Evolutionary conservation across 2,888 invertebrate species (phyloP).

Genomic region (Melieria omissa): DNA sequence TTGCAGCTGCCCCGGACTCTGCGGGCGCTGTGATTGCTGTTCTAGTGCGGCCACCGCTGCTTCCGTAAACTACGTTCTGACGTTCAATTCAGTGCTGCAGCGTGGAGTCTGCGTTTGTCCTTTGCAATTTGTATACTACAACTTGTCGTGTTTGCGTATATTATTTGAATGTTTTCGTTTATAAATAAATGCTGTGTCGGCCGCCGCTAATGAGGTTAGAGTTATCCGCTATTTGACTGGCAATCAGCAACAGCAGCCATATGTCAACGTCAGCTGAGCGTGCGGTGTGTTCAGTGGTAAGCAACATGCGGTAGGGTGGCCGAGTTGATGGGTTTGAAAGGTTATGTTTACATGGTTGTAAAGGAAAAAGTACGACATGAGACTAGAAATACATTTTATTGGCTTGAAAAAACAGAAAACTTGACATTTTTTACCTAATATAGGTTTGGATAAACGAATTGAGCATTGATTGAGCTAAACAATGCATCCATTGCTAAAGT

Average conservation of each 20-base stretch:
- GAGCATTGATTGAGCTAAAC: too few relatives aligned
- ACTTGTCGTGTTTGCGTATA: not conserved
- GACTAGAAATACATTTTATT: too few relatives aligned
- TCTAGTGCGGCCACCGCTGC: not conserved
- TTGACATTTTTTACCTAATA: too few relatives aligned
- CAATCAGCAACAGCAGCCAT: not conserved
- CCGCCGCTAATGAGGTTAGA: constrained; percentile 8
- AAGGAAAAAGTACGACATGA: too few relatives aligned
- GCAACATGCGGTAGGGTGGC: too few relatives aligned
- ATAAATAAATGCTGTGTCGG: constrained; percentile 17
- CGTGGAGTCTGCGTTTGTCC: too few relatives aligned
- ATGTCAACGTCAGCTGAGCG: not conserved
- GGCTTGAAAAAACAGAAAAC: too few relatives aligned
- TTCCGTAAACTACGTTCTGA: too few relatives aligned
- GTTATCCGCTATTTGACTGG: not conserved
- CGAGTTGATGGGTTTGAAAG: not conserved
- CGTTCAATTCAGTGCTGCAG: too few relatives aligned
- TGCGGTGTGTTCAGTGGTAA: not conserved
- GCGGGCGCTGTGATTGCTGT: constrained; percentile 14
- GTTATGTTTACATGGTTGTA: not conserved
- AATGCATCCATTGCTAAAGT: too few relatives aligned
- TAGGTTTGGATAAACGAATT: too few relatives aligned
- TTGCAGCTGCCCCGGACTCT: not conserved
- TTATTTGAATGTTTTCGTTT: constrained; percentile 1
- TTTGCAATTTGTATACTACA: too few relatives aligned